Base-by-base conservation (phyloP, 2,888 invertebrate species). In the Lamellibrachia satsuma region DNA sequence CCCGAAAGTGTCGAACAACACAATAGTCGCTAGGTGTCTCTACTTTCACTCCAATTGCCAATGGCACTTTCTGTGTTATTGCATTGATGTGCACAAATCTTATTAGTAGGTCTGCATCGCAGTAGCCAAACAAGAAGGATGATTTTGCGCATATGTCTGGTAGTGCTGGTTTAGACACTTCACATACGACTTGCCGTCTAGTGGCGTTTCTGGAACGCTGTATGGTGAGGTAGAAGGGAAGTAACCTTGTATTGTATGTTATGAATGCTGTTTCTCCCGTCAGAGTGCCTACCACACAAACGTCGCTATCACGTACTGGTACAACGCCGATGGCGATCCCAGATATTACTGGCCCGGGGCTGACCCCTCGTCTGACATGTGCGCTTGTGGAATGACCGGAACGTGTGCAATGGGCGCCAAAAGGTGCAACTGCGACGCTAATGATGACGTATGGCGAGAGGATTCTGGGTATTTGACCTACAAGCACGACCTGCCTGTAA, bases 331-430 rank as follows among this genome's bases (percentile, higher is more conserved):
- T 0, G 94, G 93, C 15, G 94, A 93, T 15, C 92, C 94, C 55
- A 93, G 94, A 0, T 94, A 94, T 92, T 96, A 96, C 94, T 95
- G 95, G 93, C 95, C 95, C 52, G 96, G 95, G 0, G 95, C 75
- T 22, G 75, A 92, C n/a, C 60, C 91, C 22, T 22, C 55, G 22
- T 55, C 60, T 9, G 55, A 52, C 27, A 39, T 51, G 39, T 92
- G 92, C 60, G 75, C 60, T 9, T 93, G 93, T 75, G 93, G 93
- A 6, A 92, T 92, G 90, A 93, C 91, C 90, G 55, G 60, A 22
- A 90, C 93, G 2, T 93, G 93, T 90, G 90, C 51, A 22, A 57
- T 15, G 39, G 22, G 91, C 6, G 90, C 91, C 39, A 15, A 90
- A 91, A 92, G 92, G 90, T 93, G 93, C 92, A 51, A n/a, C 90